Evolutionary conservation across 2,797 vertebrate species (phyloP).

Genomic region (Phalanger gymnotis): DNA sequence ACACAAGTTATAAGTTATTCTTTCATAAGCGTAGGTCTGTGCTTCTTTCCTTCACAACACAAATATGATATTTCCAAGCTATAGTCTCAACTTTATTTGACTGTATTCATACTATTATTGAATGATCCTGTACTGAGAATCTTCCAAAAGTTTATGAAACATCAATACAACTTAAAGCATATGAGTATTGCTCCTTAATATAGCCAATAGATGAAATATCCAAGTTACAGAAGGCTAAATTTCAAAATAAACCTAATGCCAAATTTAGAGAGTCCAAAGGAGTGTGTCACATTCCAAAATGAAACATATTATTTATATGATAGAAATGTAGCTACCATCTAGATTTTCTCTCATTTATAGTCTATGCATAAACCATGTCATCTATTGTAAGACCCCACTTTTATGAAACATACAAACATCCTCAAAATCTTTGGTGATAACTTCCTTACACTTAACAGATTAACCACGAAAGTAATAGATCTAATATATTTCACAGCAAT

Average conservation of each 20-base stretch:
- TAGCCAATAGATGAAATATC: not conserved
- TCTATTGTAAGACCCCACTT: not conserved
- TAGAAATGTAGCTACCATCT: conserved; percentile 52
- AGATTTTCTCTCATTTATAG: conserved; percentile 64
- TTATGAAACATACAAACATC: not conserved
- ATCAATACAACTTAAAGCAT: not conserved
- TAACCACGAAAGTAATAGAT: not conserved
- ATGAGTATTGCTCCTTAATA: not conserved
- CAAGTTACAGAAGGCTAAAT: not conserved
- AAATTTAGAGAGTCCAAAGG: conserved; percentile 13
- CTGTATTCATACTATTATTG: not conserved
- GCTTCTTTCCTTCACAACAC: not conserved
- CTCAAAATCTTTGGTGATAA: conserved; percentile 47
- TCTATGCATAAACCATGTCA: conserved; percentile 24
- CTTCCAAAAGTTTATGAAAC: conserved; percentile 28
- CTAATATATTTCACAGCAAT: not conserved
- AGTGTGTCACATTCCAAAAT: not conserved
- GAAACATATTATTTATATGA: conserved; percentile 62
- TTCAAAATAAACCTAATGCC: conserved; percentile 25
- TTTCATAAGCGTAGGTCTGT: not conserved
- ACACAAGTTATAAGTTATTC: not conserved
- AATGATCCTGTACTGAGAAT: not conserved
- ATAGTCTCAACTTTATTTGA: not conserved
- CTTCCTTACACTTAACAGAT: conserved; percentile 10
- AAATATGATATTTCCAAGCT: not conserved